Percentiles rank a stretch among this genome's conserved stretches.
These are phyloP conservation scores for Heliconius himera DNA, from an alignment of 1,140 invertebrate species.

Conservation along the genomic window DNA sequence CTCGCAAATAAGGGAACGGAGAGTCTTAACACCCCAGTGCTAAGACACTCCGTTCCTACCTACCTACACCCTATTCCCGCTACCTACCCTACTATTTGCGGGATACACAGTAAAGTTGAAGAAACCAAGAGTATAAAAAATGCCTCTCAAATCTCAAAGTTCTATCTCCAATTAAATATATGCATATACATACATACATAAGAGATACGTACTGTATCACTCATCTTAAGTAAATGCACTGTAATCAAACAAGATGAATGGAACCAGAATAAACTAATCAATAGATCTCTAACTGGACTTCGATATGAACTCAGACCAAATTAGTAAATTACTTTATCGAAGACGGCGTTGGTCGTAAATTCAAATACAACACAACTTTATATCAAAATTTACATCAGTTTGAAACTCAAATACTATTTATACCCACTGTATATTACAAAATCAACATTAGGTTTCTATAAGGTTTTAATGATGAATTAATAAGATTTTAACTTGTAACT, in stretches of 20 bases:
- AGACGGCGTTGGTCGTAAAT: neutral
- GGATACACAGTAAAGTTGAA: neutral
- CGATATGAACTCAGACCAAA: neutral
- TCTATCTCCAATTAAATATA: no score
- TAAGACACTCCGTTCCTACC: no score
- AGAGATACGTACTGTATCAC: neutral
- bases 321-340: neutral
- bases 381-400: neutral
- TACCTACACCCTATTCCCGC: neutral
- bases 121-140: neutral
- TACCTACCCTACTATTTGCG: neutral
- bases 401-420: neutral
- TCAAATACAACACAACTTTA: neutral
- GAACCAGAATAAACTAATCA: conserved; percentile 1
- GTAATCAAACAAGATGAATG: neutral
- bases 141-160: no score
- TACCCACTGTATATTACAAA: no score
- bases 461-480: no score
- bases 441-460: no score
- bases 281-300: neutral
- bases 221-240: neutral
- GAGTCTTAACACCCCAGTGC: no score
- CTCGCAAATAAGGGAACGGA: neutral
- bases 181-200: no score
- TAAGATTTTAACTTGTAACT: no score